Percentiles rank a stretch among this genome's conserved stretches.
Conservation (phyloP, 1,140 invertebrate genomes). For the Steinernema feltiae region DNA sequence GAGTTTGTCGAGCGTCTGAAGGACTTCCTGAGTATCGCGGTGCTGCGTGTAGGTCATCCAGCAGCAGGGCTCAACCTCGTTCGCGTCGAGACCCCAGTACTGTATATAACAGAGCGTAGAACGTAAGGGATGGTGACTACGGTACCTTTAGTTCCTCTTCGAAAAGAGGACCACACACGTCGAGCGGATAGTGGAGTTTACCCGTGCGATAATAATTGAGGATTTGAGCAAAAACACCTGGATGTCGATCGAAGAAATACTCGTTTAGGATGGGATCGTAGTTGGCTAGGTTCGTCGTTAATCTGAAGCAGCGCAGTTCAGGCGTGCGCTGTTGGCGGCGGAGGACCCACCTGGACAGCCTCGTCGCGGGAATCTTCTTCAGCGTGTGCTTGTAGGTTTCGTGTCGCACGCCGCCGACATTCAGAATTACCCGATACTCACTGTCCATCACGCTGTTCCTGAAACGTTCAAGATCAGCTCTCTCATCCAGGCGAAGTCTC, state of each 20-base stretch:
- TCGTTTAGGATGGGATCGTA: constrained; percentile 93
- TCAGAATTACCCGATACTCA: constrained; percentile 92
- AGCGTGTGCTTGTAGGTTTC: constrained; percentile 89
- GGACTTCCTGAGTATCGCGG: constrained; percentile 70
- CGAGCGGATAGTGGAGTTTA: constrained; percentile 67
- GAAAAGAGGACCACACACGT: constrained; percentile 72
- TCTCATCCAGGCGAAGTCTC: too few relatives aligned
- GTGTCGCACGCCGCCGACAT: constrained; percentile 92
- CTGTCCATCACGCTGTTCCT: constrained; percentile 40
- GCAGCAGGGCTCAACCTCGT: constrained; percentile 90
- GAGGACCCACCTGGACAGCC: constrained; percentile 66
- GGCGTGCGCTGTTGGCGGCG: background rate
- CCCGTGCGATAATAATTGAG: constrained; percentile 84
- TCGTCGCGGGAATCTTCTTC: constrained; percentile 87
- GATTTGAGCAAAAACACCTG: constrained; percentile 90
- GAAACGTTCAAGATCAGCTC: constrained; percentile 20
- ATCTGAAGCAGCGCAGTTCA: constrained; percentile 58
- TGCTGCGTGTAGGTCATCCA: constrained; percentile 81
- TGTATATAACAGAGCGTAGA: constrained; percentile 62
- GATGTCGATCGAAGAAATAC: constrained; percentile 97
- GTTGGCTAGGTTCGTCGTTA: constrained; percentile 83
- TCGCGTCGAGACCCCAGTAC: constrained; percentile 89
- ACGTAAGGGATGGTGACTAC: background rate
- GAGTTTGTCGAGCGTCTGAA: constrained; percentile 43
- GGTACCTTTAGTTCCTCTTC: constrained; percentile 73